phyloP scores from a whole-genome alignment of 1,140 invertebrate species.

The Leucophenga varia region DNA sequence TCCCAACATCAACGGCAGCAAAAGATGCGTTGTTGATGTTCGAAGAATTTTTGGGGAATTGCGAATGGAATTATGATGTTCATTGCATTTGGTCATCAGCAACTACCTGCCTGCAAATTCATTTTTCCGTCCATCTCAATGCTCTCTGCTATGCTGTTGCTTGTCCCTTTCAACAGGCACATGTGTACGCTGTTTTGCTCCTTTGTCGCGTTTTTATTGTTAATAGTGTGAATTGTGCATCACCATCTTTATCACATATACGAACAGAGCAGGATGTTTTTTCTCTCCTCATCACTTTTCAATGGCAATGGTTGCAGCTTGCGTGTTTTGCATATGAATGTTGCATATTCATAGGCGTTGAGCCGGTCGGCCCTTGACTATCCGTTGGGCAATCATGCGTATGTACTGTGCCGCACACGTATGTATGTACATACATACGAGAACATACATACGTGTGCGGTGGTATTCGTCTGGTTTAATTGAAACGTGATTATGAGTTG shows the following conservation, averaged over 20 bases:
- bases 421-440: neutral
- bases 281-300: no score
- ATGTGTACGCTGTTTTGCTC: slow-evolving; percentile 2
- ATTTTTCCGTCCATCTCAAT: no score
- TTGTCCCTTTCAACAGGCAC: slow-evolving; percentile 30
- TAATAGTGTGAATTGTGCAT: no score
- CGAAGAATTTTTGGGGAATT: slow-evolving; percentile 52
- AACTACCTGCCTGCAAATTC: neutral
- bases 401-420: no score
- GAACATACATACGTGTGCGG: neutral
- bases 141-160: slow-evolving; percentile 9
- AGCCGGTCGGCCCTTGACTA: slow-evolving; percentile 8
- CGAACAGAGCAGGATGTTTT: no score
- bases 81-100: slow-evolving; percentile 9
- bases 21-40: no score
- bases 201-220: no score
- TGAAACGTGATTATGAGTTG: slow-evolving; percentile 44
- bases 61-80: slow-evolving; percentile 48
- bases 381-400: neutral
- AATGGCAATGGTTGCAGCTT: slow-evolving; percentile 25
- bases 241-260: no score
- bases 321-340: slow-evolving; percentile 51
- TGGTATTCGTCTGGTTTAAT: slow-evolving; percentile 37
- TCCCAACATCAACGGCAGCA: no score
- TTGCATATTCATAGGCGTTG: slow-evolving; percentile 24